phyloP scores from a whole-genome alignment of 2,888 invertebrate species.

The Oscheius onirici region DNA sequence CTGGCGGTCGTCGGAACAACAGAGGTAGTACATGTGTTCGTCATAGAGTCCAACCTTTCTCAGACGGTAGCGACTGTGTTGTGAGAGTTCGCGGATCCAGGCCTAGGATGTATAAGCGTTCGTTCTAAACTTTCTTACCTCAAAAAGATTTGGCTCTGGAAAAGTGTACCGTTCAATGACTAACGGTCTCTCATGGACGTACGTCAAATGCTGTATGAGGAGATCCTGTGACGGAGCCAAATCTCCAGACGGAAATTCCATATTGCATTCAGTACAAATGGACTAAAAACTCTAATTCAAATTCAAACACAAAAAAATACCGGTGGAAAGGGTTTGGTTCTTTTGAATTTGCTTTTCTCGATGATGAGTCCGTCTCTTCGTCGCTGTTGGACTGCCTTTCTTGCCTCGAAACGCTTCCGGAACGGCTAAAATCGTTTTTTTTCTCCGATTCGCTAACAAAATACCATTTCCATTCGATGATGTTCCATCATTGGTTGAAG shows the following conservation, averaged over 20 bases:
- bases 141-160: slow-evolving; percentile 43
- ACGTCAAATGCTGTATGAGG: slow-evolving; percentile 41
- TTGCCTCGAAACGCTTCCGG: slow-evolving; percentile 37
- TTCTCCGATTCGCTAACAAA: no score
- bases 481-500: slow-evolving; percentile 32
- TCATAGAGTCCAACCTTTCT: slow-evolving; percentile 45
- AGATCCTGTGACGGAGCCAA: slow-evolving; percentile 47
- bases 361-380: slow-evolving; percentile 5
- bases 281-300: slow-evolving; percentile 39
- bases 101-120: slow-evolving; percentile 44
- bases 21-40: slow-evolving; percentile 57
- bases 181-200: slow-evolving; percentile 35
- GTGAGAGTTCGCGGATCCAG: slow-evolving; percentile 45
- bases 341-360: slow-evolving; percentile 31
- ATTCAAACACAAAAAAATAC: slow-evolving; percentile 30
- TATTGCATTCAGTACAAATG: slow-evolving; percentile 43
- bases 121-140: slow-evolving; percentile 37
- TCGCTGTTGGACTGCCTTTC: slow-evolving; percentile 13
- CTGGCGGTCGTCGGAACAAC: slow-evolving; percentile 43
- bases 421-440: slow-evolving; percentile 36
- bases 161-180: slow-evolving; percentile 49
- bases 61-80: slow-evolving; percentile 36
- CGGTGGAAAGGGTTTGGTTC: slow-evolving; percentile 50
- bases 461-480: neutral
- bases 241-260: slow-evolving; percentile 32